Evolutionary conservation across 1,140 invertebrate species (phyloP), one percentile per base, ranked within the genome.

Genomic region (Pseudomyrmex dendroicus): DNA sequence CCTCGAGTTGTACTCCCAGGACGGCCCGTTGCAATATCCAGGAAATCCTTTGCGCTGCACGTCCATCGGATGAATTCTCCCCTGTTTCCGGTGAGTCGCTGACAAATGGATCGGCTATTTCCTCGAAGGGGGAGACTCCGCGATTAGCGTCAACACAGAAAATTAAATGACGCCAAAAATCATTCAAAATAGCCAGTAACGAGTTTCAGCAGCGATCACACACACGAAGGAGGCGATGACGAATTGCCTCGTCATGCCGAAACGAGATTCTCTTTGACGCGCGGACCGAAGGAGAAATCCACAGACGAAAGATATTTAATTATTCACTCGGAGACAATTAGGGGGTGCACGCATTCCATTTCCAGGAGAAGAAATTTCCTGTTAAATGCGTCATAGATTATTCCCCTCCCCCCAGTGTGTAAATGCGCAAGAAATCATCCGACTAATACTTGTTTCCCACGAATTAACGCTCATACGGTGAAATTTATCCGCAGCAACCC

Each of bases 111-210:
- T 88, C 87, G 86, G 62, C 86, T 77, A 77, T 87, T 88, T 88
- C 86, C 86, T 88, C 83, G 83, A 78, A 74, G 64, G 83, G 86
- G 48, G 46, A 64, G 77, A 68, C 8, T 1, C 22, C 74, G 61
- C 86, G 87, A 87, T 88, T 88, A 87, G 87, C 86, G 86, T 82
- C 87, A 83, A 87, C 86, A 73, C 86, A 73, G 87, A 87, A 88
- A 88, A 88, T 88, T 88, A 88, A 88, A 88, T 87, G 86, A 87
- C 62, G 83, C 83, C 87, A 87, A 88, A 87, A 88, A 88, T 86
- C 87, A 88, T 88, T 87, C 85, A 86, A 88, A 88, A 87, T 84
- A 87, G 77, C 63, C 84, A 25, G 50, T 35, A 35, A 35, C 52
- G 70, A 70, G 52, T 63, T 76, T 82, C 72, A 63, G 56, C 68